Percentiles rank a stretch among this genome's conserved stretches.
These are phyloP conservation scores for Bombus pyrosoma DNA, from an alignment of 1,140 invertebrate genomes.

Conservation along the genomic window DNA sequence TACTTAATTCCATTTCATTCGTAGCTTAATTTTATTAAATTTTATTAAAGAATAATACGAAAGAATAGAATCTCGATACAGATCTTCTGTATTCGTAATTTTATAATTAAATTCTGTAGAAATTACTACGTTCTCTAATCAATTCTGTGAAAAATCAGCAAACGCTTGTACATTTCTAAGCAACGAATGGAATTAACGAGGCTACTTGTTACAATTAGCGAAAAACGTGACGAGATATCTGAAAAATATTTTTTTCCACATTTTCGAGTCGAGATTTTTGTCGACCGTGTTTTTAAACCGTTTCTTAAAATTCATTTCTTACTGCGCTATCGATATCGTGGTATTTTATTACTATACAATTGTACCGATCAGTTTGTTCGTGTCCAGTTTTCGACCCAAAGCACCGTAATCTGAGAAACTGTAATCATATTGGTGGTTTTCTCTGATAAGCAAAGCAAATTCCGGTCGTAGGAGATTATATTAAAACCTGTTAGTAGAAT, in stretches of 20 bases:
- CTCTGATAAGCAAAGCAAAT: neutral
- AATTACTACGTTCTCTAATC: no score
- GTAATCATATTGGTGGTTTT: neutral
- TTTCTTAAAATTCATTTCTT: neutral
- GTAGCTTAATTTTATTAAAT: neutral
- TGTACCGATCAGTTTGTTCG: neutral
- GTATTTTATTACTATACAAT: neutral
- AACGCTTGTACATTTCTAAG: no score
- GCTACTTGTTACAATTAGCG: no score
- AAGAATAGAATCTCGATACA: no score
- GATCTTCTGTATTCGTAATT: no score
- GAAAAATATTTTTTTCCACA: fast-evolving
- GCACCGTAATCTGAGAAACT: neutral
- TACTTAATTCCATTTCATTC: no score
- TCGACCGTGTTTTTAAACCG: neutral
- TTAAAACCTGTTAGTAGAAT: neutral
- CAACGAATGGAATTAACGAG: no score
- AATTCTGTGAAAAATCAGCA: no score
- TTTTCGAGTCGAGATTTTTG: neutral
- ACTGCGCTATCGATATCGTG: neutral
- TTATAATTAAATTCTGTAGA: no score
- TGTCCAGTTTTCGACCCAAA: neutral
- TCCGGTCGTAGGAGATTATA: neutral
- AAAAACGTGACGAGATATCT: neutral
- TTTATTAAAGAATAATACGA: no score